Evolutionary conservation across 2,113 vertebrate species (phyloP).

Genomic region (Zonotrichia leucophrys): DNA sequence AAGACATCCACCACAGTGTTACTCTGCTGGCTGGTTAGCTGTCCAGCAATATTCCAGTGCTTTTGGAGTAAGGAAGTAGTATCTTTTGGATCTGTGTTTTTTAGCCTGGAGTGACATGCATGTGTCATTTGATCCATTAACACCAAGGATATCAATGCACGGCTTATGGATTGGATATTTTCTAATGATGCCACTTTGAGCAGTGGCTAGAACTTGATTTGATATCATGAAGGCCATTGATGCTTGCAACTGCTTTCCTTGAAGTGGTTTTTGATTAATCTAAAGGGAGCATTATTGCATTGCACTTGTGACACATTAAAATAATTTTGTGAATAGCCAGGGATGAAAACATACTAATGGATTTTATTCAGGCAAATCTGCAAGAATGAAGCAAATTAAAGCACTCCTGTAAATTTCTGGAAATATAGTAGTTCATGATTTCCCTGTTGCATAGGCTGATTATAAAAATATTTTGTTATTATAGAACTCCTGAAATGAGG

Average conservation of each 20-base stretch:
- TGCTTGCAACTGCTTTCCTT: background rate
- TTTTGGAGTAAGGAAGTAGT: background rate
- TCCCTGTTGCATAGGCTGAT: background rate
- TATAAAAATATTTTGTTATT: background rate
- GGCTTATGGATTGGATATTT: background rate
- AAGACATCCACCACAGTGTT: background rate
- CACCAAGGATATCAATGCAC: background rate
- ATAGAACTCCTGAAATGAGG: background rate
- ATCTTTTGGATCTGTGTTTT: rapidly evolving
- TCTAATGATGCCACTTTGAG: background rate
- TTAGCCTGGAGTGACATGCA: background rate
- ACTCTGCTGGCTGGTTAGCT: background rate
- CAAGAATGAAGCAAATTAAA: background rate
- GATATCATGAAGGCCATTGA: background rate
- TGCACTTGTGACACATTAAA: background rate
- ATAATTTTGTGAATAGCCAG: background rate
- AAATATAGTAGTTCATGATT: background rate
- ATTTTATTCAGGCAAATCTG: background rate
- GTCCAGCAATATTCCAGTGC: background rate
- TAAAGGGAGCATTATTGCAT: background rate
- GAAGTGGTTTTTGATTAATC: background rate
- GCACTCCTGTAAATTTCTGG: background rate
- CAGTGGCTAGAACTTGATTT: background rate
- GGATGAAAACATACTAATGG: background rate
- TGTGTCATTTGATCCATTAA: background rate